These are phyloP conservation scores for Tenthredo mesomela DNA, from an alignment of 2,888 invertebrate genomes.

Conservation along the genomic window DNA sequence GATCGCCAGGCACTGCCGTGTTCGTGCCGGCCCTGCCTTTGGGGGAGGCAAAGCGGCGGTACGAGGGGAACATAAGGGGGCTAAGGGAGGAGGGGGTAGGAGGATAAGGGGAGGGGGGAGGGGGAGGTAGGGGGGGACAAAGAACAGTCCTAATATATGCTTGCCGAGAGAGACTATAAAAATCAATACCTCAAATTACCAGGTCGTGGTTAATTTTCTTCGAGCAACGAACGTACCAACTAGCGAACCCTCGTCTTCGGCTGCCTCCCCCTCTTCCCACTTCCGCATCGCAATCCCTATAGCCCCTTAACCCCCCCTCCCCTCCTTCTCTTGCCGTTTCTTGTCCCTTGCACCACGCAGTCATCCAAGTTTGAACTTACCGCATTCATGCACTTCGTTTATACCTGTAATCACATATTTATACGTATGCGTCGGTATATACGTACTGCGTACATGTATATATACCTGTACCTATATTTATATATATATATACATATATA, in stretches of 20 bases:
- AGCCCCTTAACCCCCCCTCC: constrained; percentile 3
- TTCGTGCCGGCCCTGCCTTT: constrained; percentile 71
- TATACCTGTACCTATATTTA: not conserved
- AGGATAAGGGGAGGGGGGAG: constrained; percentile 55
- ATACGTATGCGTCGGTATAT: not conserved
- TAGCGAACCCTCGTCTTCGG: constrained; percentile 53
- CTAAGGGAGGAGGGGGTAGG: constrained; percentile 57
- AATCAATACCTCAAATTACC: constrained; percentile 78
- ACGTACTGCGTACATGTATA: not conserved
- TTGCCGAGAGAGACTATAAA: constrained; percentile 77
- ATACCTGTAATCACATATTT: constrained; percentile 1
- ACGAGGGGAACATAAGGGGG: constrained; percentile 58
- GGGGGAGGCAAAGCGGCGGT: constrained; percentile 64
- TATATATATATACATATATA: too few species aligned
- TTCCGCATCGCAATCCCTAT: constrained; percentile 42
- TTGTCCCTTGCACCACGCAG: constrained; percentile 49
- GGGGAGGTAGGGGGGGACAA: constrained; percentile 64
- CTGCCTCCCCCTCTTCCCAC: constrained; percentile 55
- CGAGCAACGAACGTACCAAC: constrained; percentile 67
- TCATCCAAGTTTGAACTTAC: constrained; percentile 51
- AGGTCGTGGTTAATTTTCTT: constrained; percentile 78
- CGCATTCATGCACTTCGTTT: constrained; percentile 65
- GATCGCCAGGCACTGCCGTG: constrained; percentile 74
- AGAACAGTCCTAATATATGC: constrained; percentile 76
- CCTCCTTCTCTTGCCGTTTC: not conserved